phyloP scores from a whole-genome alignment of 2,113 vertebrate species.

The Paraplagusia blochii region DNA sequence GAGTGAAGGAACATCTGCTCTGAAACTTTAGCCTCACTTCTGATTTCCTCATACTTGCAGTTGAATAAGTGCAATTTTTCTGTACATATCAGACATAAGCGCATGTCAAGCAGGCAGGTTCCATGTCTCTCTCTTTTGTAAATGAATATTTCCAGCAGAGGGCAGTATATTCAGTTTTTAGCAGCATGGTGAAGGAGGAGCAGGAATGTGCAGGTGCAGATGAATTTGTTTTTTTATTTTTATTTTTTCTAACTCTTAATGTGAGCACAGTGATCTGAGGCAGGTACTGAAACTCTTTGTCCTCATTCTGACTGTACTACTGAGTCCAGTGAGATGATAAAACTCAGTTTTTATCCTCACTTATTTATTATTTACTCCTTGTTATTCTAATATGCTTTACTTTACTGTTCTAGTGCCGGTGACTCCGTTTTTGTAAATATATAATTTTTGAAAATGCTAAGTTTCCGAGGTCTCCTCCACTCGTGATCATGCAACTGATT shows the following conservation, averaged over 20 bases:
- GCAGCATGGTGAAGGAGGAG: slow-evolving; percentile 6
- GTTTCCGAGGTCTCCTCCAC: slow-evolving; percentile 31
- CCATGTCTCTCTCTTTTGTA: slow-evolving; percentile 36
- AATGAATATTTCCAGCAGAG: slow-evolving; percentile 36
- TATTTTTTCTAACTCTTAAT: slow-evolving; percentile 3
- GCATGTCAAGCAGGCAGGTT: slow-evolving; percentile 22
- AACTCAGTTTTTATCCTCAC: slow-evolving; percentile 37
- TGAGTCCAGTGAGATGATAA: slow-evolving; percentile 61
- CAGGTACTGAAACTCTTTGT: slow-evolving; percentile 11
- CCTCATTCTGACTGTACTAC: slow-evolving; percentile 69
- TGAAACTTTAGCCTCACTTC: not conserved
- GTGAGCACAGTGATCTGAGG: slow-evolving; percentile 21
- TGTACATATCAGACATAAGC: slow-evolving; percentile 48
- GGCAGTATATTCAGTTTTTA: slow-evolving; percentile 38
- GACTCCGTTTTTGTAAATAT: slow-evolving; percentile 60
- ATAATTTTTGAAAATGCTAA: slow-evolving; percentile 48
- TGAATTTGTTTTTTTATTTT: slow-evolving; percentile 8
- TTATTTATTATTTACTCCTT: slow-evolving; percentile 69
- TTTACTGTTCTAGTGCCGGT: slow-evolving; percentile 49
- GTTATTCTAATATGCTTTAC: slow-evolving; percentile 56
- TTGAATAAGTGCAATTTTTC: slow-evolving; percentile 70
- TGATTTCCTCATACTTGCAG: slow-evolving; percentile 38
- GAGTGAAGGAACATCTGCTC: slow-evolving; percentile 4
- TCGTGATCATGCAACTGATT: slow-evolving; percentile 39
- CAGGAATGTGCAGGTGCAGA: not conserved